Base-by-base conservation (phyloP, 2,797 vertebrate species). In the Dipus sagitta region DNA sequence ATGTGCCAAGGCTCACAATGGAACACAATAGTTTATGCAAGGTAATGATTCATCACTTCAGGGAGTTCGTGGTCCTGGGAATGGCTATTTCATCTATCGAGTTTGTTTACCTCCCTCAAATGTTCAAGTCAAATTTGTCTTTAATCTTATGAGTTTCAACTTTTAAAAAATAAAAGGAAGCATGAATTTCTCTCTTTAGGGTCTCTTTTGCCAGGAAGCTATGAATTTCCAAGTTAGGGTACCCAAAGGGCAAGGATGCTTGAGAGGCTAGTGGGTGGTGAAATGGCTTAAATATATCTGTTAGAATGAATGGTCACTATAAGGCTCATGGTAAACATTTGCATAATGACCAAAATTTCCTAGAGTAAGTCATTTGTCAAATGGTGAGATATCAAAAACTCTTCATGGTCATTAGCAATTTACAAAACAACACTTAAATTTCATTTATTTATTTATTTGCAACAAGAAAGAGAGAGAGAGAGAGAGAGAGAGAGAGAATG, bases 301-400 rank as follows among this genome's bases (percentile, higher is more conserved):
- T 24, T 47, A 52, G 18, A 80, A 83, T 38, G 60, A 32, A 77
- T 52, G 72, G 15, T 18, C n/a, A 17, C 21, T 77, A 52, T 68
- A 74, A 82, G 42, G 15, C 74, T 80, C 82, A 65, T 38, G 21
- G 23, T 47, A 32, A 60, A 21, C 62, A 14, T 72, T 68, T 58
- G 38, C 58, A 74, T 74, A 77, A 71, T 77, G n/a, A 81, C 11
- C 28, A 93, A n/a, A 34, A 62, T 91, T 77, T 92, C 81, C 42
- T 75, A 52, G 32, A 60, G 26, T 60, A 86, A 42, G 21, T 65
- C 47, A 34, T 81, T 94, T 81, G 32, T 28, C 42, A 88, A 83
- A 52, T 47, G 38, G 12, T 70, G 71, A 87, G 18, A 83, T 64
- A 86, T 32, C 10, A 47, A 88, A 34, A 93, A 92, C 96, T 96